Evolutionary conservation across 1,140 invertebrate genomes (phyloP), one percentile per base, ranked within the genome.

Genomic region (Brachionus asplanchnoidis): DNA sequence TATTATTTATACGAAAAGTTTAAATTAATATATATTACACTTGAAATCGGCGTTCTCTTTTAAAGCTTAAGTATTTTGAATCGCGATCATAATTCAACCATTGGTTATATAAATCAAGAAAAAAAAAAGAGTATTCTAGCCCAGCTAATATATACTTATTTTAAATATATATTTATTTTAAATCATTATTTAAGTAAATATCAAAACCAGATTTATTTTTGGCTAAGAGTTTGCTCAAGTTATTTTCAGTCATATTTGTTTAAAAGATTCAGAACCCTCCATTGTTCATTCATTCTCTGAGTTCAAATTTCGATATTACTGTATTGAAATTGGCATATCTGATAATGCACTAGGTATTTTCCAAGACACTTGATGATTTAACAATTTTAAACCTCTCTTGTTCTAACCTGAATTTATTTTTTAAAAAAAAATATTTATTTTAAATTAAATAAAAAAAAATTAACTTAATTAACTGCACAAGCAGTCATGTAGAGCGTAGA

Each of bases 21-120:
- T 42, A 46, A 73, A 73, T 42, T 42, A 42, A 42, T 42, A 73
- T 73, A 17, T 56, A 40, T 73, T 73, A 73, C 40, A 73, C 68
- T 73, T 73, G 40, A 44, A 73, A 23, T 73, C 68, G 68, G 68
- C 68, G 17, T 73, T 73, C 12, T 20, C 40, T 73, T 42, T 73
- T 40, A n/a, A 23, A 40, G 14, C 32, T 40, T 3, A 23, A 42
- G 68, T 32, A 20, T 73, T 20, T 73, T 73, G 26, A 8, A 32
- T 70, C 6, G 9, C 9, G 14, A 70, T 70, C 46, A 14, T 53
- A 14, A 32, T 73, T 42, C 17, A 44, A n/a, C 66, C 66, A 70
- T 42, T 42, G 68, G 68, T 73, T 73, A 73, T 73, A 73, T 73
- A 73, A 73, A 73, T 73, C 68, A 73, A 73, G 68, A 73, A 44